Evolutionary conservation across 2,888 invertebrate species (phyloP), one percentile per base, ranked within the genome.

Genomic region (Drosophila demipolita): DNA sequence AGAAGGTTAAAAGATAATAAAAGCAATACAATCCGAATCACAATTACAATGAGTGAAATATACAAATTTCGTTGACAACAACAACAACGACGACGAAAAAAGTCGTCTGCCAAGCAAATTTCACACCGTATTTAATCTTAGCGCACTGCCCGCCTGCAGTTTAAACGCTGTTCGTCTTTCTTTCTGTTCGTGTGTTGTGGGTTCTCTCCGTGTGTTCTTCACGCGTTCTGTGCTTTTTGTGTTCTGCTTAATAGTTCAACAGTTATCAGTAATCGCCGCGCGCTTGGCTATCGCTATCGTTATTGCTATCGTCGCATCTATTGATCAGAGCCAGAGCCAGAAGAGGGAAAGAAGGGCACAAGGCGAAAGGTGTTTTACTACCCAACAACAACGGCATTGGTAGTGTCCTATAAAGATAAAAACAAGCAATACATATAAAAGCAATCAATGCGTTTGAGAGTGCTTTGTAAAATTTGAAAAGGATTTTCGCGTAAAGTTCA

Each of bases 41-140:
- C 82, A 82, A 83, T 83, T 77, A 77, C 82, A 87, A 85, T 86
- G 89, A 90, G 90, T 86, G 83, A 87, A 90, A 88, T 78, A 89
- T 87, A 87, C 82, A 89, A 85, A 89, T 89, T 85, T 89, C 89
- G 82, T 83, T 82, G 66, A 79, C 76, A 73, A 60, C 73, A 80
- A 64, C 59, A 69, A 64, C 66, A 70, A 62, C 53, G 62, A 52
- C 67, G 67, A 69, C 75, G 72, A 72, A 60, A 67, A 75, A 85
- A 88, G 77, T 86, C 82, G 75, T 67, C 85, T 76, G 75, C 60
- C 70, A 76, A 83, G 78, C 83, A 78, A 86, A 90, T 82, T 89
- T 89, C 87, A 88, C 89, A 86, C 80, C 86, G 91, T 92, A 91
- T 92, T 90, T 91, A 90, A 91, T 91, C 90, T 90, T 88, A 83